These are phyloP conservation scores for Hippopotamus amphibius DNA, from an alignment of 2,113 vertebrate genomes.

Conservation along the genomic window DNA sequence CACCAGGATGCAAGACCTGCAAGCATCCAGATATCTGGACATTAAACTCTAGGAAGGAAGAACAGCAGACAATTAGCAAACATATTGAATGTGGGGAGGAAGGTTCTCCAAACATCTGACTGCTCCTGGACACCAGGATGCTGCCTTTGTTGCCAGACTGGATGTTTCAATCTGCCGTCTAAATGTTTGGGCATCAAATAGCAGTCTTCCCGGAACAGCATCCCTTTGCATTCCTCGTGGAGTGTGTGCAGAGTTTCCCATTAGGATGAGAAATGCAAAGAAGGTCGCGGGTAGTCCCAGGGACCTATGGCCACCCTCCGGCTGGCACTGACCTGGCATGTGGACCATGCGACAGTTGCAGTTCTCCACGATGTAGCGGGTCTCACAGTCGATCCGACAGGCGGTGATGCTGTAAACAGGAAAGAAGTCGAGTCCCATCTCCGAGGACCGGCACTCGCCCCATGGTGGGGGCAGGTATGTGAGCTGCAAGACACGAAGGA, in stretches of 20 bases:
- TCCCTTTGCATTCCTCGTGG: neutral
- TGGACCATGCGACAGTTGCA: conserved; percentile 99
- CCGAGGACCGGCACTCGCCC: conserved; percentile 96
- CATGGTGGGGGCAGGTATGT: conserved; percentile 98
- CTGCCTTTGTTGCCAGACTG: neutral
- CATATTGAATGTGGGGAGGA: neutral
- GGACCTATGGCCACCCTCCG: accelerated
- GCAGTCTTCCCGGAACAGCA: neutral
- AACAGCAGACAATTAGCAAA: neutral
- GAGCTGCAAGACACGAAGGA: conserved; percentile 89
- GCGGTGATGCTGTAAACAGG: conserved; percentile 97
- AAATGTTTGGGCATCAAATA: neutral
- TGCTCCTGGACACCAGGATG: neutral
- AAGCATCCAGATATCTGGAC: neutral
- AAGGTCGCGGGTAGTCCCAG: neutral
- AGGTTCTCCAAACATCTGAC: neutral
- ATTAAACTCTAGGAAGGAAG: neutral
- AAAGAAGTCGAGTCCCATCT: conserved; percentile 96
- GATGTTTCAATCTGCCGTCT: neutral
- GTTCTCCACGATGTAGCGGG: conserved; percentile 98
- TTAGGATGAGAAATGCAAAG: neutral
- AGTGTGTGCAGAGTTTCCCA: neutral
- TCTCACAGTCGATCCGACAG: conserved; percentile 99
- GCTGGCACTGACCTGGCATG: conserved; percentile 93
- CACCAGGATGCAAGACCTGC: neutral